Evolutionary conservation across 2,888 invertebrate species (phyloP).

Genomic region (Celastrina argiolus): DNA sequence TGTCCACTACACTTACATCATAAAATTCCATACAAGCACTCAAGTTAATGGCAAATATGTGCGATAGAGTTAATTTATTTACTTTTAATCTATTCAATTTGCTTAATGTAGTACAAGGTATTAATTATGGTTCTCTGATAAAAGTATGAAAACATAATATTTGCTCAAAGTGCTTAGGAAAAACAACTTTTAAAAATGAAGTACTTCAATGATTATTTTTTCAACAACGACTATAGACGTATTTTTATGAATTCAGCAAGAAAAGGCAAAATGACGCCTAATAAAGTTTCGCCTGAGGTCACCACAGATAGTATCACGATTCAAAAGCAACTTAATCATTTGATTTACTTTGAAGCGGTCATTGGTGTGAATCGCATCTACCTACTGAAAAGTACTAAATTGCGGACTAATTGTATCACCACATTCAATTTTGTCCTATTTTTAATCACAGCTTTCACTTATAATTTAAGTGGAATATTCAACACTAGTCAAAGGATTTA

Average conservation of each 20-base stretch:
- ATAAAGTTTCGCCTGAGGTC: background rate
- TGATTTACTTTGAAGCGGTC: slow-evolving; percentile 1
- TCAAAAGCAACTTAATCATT: slow-evolving; percentile 13
- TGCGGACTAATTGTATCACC: background rate
- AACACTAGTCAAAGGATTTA: background rate
- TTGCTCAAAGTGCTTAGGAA: background rate
- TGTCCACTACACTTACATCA: too few species aligned
- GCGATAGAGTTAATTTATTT: background rate
- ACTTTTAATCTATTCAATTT: background rate
- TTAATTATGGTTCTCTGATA: background rate
- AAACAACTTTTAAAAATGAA: background rate
- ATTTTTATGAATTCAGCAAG: background rate
- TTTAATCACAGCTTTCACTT: background rate
- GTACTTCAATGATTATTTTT: background rate
- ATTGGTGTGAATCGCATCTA: slow-evolving; percentile 25
- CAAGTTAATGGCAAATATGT: background rate
- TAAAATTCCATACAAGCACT: background rate
- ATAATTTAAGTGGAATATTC: background rate
- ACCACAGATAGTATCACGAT: background rate
- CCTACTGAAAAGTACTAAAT: background rate
- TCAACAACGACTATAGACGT: background rate
- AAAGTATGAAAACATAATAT: background rate
- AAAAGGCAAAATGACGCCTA: background rate
- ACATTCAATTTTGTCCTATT: background rate
- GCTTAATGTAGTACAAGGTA: background rate